These are phyloP conservation scores for Kryptolebias marmoratus DNA, from an alignment of 2,113 vertebrate species.

Conservation along the genomic window DNA sequence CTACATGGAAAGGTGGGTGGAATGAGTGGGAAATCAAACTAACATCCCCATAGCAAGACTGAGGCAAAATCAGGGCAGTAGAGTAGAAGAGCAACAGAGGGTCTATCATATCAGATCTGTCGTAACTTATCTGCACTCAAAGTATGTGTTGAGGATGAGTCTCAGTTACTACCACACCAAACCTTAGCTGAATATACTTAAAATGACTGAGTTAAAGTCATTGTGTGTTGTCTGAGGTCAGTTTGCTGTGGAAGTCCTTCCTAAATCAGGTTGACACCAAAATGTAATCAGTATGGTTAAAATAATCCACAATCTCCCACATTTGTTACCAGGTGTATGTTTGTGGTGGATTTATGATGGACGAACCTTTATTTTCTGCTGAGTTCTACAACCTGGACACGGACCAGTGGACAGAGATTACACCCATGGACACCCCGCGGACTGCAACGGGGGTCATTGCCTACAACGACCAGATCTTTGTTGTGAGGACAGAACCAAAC, in stretches of 20 bases:
- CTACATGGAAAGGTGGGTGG: conserved; percentile 20
- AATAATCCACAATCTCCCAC: not conserved
- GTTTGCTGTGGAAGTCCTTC: too few species aligned
- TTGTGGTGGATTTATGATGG: not conserved
- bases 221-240: too few species aligned
- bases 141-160: not conserved
- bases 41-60: too few species aligned
- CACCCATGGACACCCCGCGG: not conserved
- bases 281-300: too few species aligned
- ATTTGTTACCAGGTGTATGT: conserved; percentile 21
- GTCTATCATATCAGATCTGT: too few species aligned
- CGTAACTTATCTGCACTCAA: not conserved
- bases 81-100: too few species aligned
- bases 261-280: too few species aligned
- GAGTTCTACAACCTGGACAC: conserved; percentile 34
- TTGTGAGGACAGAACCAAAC: conserved; percentile 2
- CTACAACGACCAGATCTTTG: conserved; percentile 12
- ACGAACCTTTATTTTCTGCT: not conserved
- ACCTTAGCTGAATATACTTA: too few species aligned
- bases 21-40: not conserved
- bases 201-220: too few species aligned
- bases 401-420: conserved; percentile 41
- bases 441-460: not conserved
- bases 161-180: too few species aligned
- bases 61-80: not conserved